Evolutionary conservation across 2,888 invertebrate species (phyloP).

Genomic region (Barypeithes pellucidus): DNA sequence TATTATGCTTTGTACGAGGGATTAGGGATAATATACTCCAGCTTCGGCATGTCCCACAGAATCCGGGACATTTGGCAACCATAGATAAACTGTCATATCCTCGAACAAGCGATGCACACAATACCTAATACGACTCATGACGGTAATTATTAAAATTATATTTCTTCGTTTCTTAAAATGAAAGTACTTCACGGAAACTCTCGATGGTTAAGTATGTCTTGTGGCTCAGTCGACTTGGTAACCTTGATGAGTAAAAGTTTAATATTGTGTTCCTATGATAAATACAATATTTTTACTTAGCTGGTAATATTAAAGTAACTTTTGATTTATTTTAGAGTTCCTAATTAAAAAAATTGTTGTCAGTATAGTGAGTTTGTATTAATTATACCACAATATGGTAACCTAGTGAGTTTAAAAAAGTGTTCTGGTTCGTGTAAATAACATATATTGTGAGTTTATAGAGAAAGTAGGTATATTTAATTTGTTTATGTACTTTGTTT

Average conservation of each 20-base stretch:
- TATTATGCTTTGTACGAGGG: too few species aligned
- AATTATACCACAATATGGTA: background rate
- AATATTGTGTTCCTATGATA: conserved; percentile 4
- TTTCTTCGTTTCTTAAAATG: conserved; percentile 6
- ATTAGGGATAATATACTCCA: too few species aligned
- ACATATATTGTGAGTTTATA: too few species aligned
- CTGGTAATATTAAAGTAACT: conserved; percentile 7
- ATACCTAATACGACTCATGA: too few species aligned
- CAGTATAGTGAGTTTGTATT: background rate
- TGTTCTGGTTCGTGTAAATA: background rate
- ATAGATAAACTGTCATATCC: too few species aligned
- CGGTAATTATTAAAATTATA: background rate
- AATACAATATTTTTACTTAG: conserved; percentile 6
- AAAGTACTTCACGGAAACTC: conserved; percentile 32
- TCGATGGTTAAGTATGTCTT: conserved; percentile 36
- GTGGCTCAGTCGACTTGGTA: conserved; percentile 31
- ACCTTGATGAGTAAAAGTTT: conserved; percentile 50
- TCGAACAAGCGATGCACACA: too few species aligned
- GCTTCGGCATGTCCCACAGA: too few species aligned
- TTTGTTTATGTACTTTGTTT: too few species aligned
- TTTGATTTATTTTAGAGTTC: background rate
- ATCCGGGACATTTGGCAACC: too few species aligned
- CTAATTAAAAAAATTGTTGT: background rate
- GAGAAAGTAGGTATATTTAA: too few species aligned
- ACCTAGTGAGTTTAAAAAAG: background rate